Percentiles rank a stretch among this genome's conserved stretches.
phyloP scores from a whole-genome alignment of 37 sponge, comb jelly and placozoan genomes.

The Ephydatia muelleri region DNA sequence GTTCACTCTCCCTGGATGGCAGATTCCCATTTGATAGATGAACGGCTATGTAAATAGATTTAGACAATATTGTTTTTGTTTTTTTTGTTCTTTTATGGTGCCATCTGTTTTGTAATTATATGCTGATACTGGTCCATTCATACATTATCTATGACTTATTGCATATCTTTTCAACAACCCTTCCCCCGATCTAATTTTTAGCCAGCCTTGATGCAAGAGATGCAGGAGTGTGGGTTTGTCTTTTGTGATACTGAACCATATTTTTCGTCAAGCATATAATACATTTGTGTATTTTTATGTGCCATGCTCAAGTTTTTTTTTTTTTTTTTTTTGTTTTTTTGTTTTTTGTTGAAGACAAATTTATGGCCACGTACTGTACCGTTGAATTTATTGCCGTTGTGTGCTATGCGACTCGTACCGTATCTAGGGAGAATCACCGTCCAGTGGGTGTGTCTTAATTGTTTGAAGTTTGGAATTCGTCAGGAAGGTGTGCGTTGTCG shows the following conservation, averaged over 20 bases:
- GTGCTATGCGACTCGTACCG: not conserved
- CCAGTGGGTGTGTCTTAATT: not conserved
- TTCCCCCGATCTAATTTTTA: not conserved
- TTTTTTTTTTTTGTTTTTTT: too few species aligned
- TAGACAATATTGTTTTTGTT: too few species aligned
- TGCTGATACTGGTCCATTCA: too few species aligned
- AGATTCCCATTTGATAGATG: too few species aligned
- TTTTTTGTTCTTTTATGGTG: too few species aligned
- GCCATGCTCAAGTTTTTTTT: too few species aligned
- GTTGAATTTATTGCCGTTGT: not conserved
- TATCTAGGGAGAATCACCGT: not conserved
- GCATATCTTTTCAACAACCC: not conserved
- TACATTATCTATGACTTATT: too few species aligned
- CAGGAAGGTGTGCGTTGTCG: not conserved
- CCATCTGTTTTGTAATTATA: not conserved
- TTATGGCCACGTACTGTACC: too few species aligned
- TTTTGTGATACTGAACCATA: constrained; percentile 70
- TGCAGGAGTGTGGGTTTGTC: constrained; percentile 73
- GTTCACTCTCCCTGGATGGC: too few species aligned
- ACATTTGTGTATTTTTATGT: not conserved
- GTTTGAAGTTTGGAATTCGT: not conserved
- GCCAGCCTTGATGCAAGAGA: constrained; percentile 63
- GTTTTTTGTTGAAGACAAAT: not conserved
- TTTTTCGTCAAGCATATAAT: not conserved
- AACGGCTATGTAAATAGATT: too few species aligned